Evolutionary conservation across 2,888 invertebrate species (phyloP), one percentile per base, ranked within the genome.

Genomic region (Anoncus sp.): DNA sequence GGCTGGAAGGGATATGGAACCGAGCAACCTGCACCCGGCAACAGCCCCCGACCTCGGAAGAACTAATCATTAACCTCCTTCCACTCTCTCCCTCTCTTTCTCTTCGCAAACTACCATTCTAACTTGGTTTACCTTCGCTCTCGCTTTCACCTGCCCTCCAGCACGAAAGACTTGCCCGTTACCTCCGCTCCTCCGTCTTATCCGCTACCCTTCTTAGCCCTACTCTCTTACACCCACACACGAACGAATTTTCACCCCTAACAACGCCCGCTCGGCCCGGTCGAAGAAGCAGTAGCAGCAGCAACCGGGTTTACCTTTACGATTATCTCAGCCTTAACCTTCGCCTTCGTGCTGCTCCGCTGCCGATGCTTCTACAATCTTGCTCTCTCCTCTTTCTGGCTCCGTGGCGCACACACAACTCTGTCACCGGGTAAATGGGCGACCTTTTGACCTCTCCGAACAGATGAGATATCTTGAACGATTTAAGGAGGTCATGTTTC

Each of bases 1-100:
- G 83, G 70, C 47, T 65, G 75, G 72, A 80, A 77, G 75, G 82
- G 84, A 81, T 67, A 55, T 84, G 83, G 82, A 85, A 81, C 84
- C 83, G 82, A 84, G 86, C 83, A 86, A 87, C 88, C 88, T 89
- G 88, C 89, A 89, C 89, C 89, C 89, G 87, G 89, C 89, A 89
- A 89, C 89, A 89, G 89, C 88, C 88, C 87, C 88, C 89, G 85
- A 87, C 87, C 87, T 87, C 89, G 85, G 86, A 87, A 87, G 86
- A 87, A 88, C 87, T 89, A 88, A 90, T 89, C 89, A 90, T 89
- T 90, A 90, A 88, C 88, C 89, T 88, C 87, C 88, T 88, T 87
- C 88, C 85, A 84, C 83, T 84, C 78, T 79, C 59, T 40, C 45
- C 14, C 70, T 40, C 65, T 51, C 63, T 55, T 51, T 55, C 60